Base-by-base conservation (phyloP, 2,888 invertebrate species). In the Stegophylla sp. region DNA sequence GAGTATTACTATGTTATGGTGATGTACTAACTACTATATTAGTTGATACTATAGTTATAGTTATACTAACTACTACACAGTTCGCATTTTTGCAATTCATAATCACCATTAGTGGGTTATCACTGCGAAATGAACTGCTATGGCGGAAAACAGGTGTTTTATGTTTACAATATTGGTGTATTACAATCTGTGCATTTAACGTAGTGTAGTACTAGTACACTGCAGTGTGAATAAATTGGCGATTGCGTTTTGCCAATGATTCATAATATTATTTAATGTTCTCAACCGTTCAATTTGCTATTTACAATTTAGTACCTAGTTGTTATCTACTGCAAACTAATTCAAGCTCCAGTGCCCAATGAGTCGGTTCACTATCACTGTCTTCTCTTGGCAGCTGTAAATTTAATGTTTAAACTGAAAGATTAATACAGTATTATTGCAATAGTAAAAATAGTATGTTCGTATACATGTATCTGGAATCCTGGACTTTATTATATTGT, bases 111-210 rank as follows among this genome's bases (percentile, higher is more conserved):
- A 7, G 34, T 3, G 3, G 34, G 3, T 34, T 34, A 34, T 34
- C 34, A 34, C 34, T 34, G 34, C 34, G 34, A 3, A 7, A 34
- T 7, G 9, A n/a, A 34, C 34, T 43, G 48, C 41, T 43, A 79
- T 79, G 71, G 61, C 69, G 71, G 69, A 71, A 71, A 79, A 71
- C 79, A 79, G 79, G 79, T 79, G 79, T 79, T 79, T 41, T 61
- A 13, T 79, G 79, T 79, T 79, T 79, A 79, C 59, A 64, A 34
- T 79, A 71, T 61, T 20, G 13, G 56, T n/a, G 43, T 45, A 66
- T 23, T 3, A 45, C 28, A 61, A 48, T 73, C 73, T 43, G 59
- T 26, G 41, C 34, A 34, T 28, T 23, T 3, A 34, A 34, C 34
- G 3, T 34, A 34, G 3, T 34, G 7, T 34, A 34, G 3, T 34